Conservation (phyloP, 2,888 invertebrate species). For the Lathronympha strigana region DNA sequence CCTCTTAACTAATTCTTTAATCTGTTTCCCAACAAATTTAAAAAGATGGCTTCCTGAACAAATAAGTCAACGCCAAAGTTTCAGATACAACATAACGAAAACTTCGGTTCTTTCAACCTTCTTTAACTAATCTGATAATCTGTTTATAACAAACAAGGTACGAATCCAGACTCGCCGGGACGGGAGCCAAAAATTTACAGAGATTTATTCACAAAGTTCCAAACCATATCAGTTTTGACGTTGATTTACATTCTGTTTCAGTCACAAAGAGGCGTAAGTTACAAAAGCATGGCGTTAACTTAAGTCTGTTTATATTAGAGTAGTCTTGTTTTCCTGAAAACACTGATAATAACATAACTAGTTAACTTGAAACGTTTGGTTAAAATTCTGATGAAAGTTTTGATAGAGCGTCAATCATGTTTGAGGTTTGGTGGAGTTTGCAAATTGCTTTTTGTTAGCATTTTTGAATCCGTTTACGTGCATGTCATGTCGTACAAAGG, state of each 20-base stretch:
- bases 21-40: no score
- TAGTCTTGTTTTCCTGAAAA: slow-evolving; percentile 50
- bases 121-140: slow-evolving; percentile 24
- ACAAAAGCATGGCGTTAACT: background rate
- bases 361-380: slow-evolving; percentile 40
- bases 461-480: background rate
- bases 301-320: background rate
- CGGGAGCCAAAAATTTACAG: slow-evolving; percentile 50
- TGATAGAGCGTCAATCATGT: slow-evolving; percentile 28
- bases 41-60: background rate
- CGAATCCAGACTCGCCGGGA: slow-evolving; percentile 20
- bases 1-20: no score
- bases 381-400: slow-evolving; percentile 37
- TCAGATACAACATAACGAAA: slow-evolving; percentile 4
- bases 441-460: background rate
- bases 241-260: slow-evolving; percentile 58
- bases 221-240: slow-evolving; percentile 49
- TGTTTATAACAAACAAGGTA: slow-evolving; percentile 24
- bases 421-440: background rate
- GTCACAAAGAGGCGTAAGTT: background rate
- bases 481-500: no score
- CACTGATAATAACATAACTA: slow-evolving; percentile 46
- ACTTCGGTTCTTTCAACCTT: background rate
- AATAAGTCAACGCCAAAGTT: background rate
- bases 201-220: slow-evolving; percentile 52